These are phyloP conservation scores for Poecilia picta DNA, from an alignment of 2,797 vertebrate genomes.

Conservation along the genomic window DNA sequence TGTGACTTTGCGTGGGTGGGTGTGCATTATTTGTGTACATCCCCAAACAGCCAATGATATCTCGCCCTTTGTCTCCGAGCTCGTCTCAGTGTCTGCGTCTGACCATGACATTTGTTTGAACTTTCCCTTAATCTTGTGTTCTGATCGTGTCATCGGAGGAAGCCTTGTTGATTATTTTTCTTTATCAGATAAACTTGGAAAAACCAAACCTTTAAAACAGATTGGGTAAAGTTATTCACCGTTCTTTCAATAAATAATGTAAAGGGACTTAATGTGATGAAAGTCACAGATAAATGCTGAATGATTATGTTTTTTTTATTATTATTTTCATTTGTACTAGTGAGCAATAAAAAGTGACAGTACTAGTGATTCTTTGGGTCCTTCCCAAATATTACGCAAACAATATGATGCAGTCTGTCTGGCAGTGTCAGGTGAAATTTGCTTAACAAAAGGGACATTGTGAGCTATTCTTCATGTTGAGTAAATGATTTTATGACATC, in stretches of 20 bases:
- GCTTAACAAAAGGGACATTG: neutral
- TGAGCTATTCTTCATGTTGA: neutral
- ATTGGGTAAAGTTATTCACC: constrained; percentile 37
- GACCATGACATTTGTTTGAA: constrained; percentile 66
- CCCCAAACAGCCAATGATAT: constrained; percentile 26
- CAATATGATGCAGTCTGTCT: neutral
- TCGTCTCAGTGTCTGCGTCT: constrained; percentile 36
- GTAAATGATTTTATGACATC: neutral
- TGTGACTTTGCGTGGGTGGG: constrained; percentile 19
- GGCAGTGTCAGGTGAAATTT: neutral
- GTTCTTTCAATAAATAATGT: constrained; percentile 48
- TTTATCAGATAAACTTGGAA: constrained; percentile 25
- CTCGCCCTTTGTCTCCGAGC: constrained; percentile 41
- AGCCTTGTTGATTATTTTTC: constrained; percentile 31
- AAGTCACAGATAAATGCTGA: constrained; percentile 35
- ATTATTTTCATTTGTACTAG: constrained; percentile 15
- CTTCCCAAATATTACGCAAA: neutral
- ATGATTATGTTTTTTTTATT: constrained; percentile 43
- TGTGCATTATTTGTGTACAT: constrained; percentile 42
- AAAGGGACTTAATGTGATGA: constrained; percentile 29
- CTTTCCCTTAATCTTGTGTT: constrained; percentile 56
- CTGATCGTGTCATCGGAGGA: constrained; percentile 29
- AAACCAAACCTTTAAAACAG: constrained; percentile 23
- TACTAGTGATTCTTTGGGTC: neutral
- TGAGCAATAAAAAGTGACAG: constrained; percentile 24